Percentiles rank a stretch among this genome's conserved stretches.
These are phyloP conservation scores for Pardalotus punctatus DNA, from an alignment of 2,113 vertebrate genomes.

Conservation along the genomic window DNA sequence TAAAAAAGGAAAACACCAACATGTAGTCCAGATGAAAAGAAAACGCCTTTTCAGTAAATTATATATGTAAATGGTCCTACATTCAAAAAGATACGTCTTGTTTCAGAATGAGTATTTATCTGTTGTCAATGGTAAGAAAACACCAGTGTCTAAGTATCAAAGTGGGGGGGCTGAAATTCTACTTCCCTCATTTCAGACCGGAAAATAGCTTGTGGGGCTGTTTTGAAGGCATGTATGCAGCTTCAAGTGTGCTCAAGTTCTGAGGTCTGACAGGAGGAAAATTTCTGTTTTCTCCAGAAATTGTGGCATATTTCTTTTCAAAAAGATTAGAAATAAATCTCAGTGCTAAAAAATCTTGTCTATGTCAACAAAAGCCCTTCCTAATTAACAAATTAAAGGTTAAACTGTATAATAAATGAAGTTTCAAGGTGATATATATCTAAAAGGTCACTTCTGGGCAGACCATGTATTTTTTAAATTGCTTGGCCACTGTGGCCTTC, in stretches of 20 bases:
- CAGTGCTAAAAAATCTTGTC: neutral
- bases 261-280: neutral
- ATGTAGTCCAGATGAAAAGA: neutral
- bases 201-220: neutral
- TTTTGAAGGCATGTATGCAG: neutral
- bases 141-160: neutral
- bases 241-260: neutral
- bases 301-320: neutral
- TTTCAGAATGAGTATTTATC: neutral
- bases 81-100: neutral
- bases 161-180: neutral
- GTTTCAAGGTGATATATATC: neutral
- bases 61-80: neutral
- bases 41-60: neutral
- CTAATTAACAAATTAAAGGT: neutral
- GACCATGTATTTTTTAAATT: neutral
- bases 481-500: neutral
- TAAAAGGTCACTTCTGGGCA: neutral
- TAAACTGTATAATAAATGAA: neutral
- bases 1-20: neutral
- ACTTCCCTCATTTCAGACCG: neutral
- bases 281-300: neutral
- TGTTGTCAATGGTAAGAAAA: neutral
- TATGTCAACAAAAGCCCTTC: neutral
- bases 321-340: neutral